A percentile compares a stretch with the other conserved stretches of the same genome.
Conservation (phyloP, 2,888 invertebrate species). For the Branchipolynoe longqiensis region DNA sequence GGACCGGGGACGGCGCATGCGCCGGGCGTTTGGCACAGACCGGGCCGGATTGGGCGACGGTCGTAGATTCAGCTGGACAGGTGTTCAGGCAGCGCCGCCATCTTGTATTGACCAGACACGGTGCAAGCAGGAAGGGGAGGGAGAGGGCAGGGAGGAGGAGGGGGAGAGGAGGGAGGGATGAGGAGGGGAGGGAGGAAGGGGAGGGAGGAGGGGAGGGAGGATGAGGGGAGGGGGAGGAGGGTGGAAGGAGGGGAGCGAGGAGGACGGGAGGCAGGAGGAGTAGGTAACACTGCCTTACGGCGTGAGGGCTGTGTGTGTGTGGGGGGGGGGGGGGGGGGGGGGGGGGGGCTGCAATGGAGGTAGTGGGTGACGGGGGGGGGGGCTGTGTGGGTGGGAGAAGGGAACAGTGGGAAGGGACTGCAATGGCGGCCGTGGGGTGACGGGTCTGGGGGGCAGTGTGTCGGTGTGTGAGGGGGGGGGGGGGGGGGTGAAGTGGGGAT, state of each 20-base stretch:
- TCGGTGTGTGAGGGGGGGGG: no score
- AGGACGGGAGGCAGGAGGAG: no score
- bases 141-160: not conserved
- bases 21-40: not conserved
- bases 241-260: not conserved
- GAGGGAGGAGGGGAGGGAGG: not conserved
- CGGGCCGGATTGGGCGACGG: not conserved
- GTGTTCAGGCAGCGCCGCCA: conserved; percentile 44
- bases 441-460: no score
- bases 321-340: not conserved
- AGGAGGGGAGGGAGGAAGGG: not conserved
- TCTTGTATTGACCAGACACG: conserved; percentile 51
- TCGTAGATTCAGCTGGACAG: conserved; percentile 48
- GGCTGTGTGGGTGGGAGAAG: not conserved
- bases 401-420: no score
- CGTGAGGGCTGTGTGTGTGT: not conserved
- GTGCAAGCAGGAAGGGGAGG: conserved; percentile 21
- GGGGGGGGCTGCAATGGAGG: not conserved
- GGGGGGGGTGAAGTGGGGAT: no score
- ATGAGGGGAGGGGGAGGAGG: not conserved
- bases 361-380: no score
- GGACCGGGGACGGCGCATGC: not conserved
- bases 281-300: no score
- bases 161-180: not conserved
- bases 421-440: no score